Conservation (phyloP, 92 coral and sea anemone genomes). For the Siderastrea radians region DNA sequence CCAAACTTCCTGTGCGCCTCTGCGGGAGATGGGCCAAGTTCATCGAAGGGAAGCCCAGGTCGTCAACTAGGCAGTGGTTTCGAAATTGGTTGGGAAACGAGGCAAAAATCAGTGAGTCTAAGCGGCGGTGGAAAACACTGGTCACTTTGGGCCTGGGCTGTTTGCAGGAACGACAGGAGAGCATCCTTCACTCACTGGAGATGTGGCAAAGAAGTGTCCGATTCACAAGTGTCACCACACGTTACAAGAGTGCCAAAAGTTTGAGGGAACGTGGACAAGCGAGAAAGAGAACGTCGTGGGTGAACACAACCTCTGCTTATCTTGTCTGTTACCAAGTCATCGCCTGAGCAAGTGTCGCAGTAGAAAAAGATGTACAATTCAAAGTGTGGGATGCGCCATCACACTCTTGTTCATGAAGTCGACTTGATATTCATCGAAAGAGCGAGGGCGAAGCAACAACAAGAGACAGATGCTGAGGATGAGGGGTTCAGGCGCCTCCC, state of each 20-base stretch:
- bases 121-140: slow-evolving; percentile 5
- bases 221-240: not conserved
- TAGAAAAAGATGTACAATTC: not conserved
- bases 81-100: slow-evolving; percentile 1
- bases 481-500: not conserved
- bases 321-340: not conserved
- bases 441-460: slow-evolving; percentile 20
- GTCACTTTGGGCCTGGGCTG: not conserved
- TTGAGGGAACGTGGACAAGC: slow-evolving; percentile 4
- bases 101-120: slow-evolving; percentile 3
- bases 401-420: slow-evolving; percentile 37
- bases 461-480: not conserved
- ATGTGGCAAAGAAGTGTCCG: not conserved
- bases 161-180: not conserved
- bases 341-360: slow-evolving; percentile 1
- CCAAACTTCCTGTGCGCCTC: slow-evolving; percentile 25
- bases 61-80: slow-evolving; percentile 14
- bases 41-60: slow-evolving; percentile 26
- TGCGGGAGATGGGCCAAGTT: slow-evolving; percentile 26
- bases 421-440: slow-evolving; percentile 26
- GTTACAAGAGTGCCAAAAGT: slow-evolving; percentile 10
- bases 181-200: not conserved
- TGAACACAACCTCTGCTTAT: slow-evolving; percentile 9
- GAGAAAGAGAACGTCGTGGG: slow-evolving; percentile 30
- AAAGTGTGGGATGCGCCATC: slow-evolving; percentile 17